Percentiles rank a stretch among this genome's conserved stretches.
These are phyloP conservation scores for Torymus tubicola DNA, from an alignment of 2,888 invertebrate species.

Conservation along the genomic window DNA sequence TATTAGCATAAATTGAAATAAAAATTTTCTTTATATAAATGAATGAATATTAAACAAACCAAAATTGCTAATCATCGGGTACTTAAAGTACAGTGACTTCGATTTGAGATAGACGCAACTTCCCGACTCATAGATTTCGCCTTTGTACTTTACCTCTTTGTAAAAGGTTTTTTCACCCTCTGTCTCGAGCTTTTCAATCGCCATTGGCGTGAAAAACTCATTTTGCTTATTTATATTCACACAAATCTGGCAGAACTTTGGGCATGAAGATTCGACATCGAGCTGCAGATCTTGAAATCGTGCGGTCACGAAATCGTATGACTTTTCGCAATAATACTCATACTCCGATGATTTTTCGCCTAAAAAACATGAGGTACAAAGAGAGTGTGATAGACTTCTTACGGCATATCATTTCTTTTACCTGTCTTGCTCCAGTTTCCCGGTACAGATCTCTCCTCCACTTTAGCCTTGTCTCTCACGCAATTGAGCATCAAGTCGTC, in stretches of 20 bases:
- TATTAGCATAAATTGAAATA: not conserved
- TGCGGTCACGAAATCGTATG: conserved; percentile 33
- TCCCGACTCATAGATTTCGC: conserved; percentile 82
- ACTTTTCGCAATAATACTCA: conserved; percentile 25
- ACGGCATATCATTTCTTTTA: not conserved
- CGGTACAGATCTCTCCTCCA: not conserved
- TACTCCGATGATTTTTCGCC: not conserved
- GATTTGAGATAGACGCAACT: conserved; percentile 84
- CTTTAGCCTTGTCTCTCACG: conserved; percentile 66
- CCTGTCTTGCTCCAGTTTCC: not conserved
- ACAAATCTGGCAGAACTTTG: conserved; percentile 23
- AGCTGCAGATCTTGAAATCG: conserved; percentile 16
- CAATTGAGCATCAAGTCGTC: conserved; percentile 80
- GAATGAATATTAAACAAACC: conserved; percentile 19
- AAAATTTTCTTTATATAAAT: not conserved
- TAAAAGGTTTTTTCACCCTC: conserved; percentile 66
- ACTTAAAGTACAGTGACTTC: conserved; percentile 80
- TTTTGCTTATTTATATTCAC: not conserved
- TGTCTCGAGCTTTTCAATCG: not conserved
- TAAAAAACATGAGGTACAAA: too few relatives aligned
- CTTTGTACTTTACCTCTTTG: conserved; percentile 79
- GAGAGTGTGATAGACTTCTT: too few relatives aligned
- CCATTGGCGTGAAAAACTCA: not conserved
- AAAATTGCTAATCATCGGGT: conserved; percentile 46
- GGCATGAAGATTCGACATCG: not conserved